Conservation (phyloP, 2,888 invertebrate genomes). For the Yponomeuta evonymella region DNA sequence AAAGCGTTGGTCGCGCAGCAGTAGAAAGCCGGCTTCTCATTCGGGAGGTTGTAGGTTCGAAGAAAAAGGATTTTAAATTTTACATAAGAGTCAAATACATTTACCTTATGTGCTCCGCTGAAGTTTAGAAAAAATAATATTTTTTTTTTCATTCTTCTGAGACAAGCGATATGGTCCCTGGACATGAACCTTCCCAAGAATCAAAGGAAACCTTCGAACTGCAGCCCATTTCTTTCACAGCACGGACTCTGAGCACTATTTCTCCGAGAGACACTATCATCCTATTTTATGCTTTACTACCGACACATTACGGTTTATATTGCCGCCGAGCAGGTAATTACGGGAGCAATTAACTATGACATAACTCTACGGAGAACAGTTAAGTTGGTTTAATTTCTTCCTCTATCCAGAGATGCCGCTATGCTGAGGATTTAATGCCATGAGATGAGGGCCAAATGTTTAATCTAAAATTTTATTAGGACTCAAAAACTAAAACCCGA, state of each 20-base stretch:
- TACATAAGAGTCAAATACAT: too few relatives aligned
- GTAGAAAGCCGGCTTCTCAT: too few relatives aligned
- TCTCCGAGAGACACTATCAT: background rate
- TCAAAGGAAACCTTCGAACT: background rate
- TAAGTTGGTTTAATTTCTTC: constrained; percentile 9
- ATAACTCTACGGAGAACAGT: constrained; percentile 3
- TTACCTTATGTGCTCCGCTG: too few relatives aligned
- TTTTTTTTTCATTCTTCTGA: too few relatives aligned
- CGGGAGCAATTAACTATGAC: constrained; percentile 1
- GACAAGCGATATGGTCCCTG: too few relatives aligned
- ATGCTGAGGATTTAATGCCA: background rate
- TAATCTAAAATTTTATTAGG: background rate
- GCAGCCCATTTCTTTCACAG: background rate
- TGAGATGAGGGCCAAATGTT: background rate
- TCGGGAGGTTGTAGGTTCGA: too few relatives aligned
- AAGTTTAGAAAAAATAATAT: too few relatives aligned
- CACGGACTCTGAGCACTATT: background rate
- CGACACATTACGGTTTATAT: background rate
- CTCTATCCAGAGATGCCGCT: constrained; percentile 4
- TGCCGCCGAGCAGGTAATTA: constrained; percentile 6
- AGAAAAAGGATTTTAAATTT: too few relatives aligned
- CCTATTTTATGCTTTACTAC: constrained; percentile 7
- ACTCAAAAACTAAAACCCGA: too few relatives aligned
- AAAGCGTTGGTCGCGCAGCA: too few relatives aligned
- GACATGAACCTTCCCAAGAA: too few relatives aligned